phyloP scores from a whole-genome alignment of 2,888 invertebrate genomes.

The Polymixis flavicincta region DNA sequence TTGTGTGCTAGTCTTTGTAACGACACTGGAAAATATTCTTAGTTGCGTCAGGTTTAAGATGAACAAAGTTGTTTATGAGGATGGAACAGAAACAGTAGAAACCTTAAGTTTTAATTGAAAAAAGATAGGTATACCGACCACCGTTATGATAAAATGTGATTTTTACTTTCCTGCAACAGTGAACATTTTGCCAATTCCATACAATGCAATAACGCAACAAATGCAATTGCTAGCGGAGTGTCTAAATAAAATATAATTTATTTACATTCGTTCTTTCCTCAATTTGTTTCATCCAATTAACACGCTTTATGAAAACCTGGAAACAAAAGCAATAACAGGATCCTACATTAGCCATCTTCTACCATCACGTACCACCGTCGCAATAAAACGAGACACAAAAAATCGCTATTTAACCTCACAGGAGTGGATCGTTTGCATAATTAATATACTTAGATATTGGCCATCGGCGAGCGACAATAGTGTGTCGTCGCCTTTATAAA shows the following conservation, averaged over 20 bases:
- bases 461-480: conserved; percentile 71
- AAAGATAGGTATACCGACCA: background rate
- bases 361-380: conserved; percentile 77
- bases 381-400: conserved; percentile 77
- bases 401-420: conserved; percentile 73
- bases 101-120: background rate
- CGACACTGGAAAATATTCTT: conserved; percentile 51
- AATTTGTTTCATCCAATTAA: conserved; percentile 35
- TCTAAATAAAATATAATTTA: background rate
- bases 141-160: too few relatives aligned
- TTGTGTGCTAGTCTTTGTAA: conserved; percentile 61
- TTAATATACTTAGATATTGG: conserved; percentile 80
- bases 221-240: background rate
- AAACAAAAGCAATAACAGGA: conserved; percentile 63
- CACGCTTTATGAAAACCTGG: conserved; percentile 27
- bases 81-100: background rate
- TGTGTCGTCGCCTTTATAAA: conserved; percentile 63
- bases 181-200: background rate
- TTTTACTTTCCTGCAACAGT: background rate
- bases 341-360: conserved; percentile 64
- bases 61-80: conserved; percentile 13
- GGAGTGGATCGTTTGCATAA: conserved; percentile 82
- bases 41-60: conserved; percentile 23
- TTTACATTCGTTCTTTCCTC: background rate
- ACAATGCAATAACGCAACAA: background rate